Conservation (phyloP, 2,888 invertebrate genomes). For the Trichogramma dendrolimi region DNA sequence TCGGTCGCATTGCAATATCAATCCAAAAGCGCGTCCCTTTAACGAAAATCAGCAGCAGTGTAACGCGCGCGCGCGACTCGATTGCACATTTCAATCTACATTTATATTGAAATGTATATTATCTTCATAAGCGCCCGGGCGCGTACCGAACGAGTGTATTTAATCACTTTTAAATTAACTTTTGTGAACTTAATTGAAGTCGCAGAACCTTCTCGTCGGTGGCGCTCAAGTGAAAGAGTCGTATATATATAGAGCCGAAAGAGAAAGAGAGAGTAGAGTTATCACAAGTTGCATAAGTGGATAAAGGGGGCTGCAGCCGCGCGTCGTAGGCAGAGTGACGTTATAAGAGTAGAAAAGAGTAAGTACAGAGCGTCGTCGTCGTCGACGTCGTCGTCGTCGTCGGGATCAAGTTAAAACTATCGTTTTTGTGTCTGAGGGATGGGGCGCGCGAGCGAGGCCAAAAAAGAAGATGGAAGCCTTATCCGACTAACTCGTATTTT, state of each 20-base stretch:
- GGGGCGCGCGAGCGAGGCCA: slow-evolving; percentile 10
- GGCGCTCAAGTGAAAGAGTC: not conserved
- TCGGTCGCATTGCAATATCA: too few species aligned
- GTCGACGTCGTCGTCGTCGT: too few species aligned
- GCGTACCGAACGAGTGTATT: too few species aligned
- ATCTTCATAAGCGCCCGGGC: too few species aligned
- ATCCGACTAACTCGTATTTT: slow-evolving; percentile 21
- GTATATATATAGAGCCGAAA: too few species aligned
- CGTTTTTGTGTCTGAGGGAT: slow-evolving; percentile 4
- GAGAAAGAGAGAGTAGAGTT: slow-evolving; percentile 14
- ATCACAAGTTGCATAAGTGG: slow-evolving; percentile 23
- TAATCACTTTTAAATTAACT: not conserved
- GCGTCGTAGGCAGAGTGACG: slow-evolving; percentile 1
- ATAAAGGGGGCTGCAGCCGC: not conserved
- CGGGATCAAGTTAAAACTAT: slow-evolving; percentile 14
- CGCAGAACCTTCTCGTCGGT: not conserved
- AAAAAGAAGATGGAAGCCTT: slow-evolving; percentile 14
- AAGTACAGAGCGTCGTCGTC: not conserved
- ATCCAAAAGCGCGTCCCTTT: too few species aligned
- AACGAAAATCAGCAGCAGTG: too few species aligned
- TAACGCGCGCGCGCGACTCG: too few species aligned
- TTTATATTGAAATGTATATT: too few species aligned
- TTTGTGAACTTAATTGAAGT: slow-evolving; percentile 14
- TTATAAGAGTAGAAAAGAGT: slow-evolving; percentile 9
- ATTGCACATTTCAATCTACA: too few species aligned